These are phyloP conservation scores for Nesidiocoris tenuis DNA, from an alignment of 2,888 invertebrate genomes.

Conservation along the genomic window DNA sequence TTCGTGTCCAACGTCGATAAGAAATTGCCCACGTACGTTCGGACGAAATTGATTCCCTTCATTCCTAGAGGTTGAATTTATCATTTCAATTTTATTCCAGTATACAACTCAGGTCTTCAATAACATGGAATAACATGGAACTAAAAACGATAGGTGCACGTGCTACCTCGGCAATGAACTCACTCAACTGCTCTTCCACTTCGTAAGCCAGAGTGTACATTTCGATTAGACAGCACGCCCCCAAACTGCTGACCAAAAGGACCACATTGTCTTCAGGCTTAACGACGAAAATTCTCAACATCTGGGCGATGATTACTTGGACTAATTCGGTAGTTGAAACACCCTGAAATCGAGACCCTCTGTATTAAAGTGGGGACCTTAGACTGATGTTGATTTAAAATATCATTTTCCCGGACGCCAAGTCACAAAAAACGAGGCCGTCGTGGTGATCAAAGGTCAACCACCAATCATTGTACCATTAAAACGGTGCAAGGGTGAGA, in stretches of 20 bases:
- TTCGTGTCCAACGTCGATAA: constrained; percentile 78
- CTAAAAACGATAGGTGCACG: too few species aligned
- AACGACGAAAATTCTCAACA: constrained; percentile 45
- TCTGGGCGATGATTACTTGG: constrained; percentile 47
- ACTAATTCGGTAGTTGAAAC: constrained; percentile 47
- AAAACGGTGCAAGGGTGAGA: too few species aligned
- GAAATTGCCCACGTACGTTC: constrained; percentile 62
- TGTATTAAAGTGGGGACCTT: too few species aligned
- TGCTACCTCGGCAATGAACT: not conserved
- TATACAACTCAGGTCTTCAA: too few species aligned
- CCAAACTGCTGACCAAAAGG: constrained; percentile 34
- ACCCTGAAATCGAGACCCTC: constrained; percentile 39
- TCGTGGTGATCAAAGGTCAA: too few species aligned
- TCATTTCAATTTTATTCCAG: too few species aligned
- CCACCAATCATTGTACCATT: too few species aligned
- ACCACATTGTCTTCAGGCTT: constrained; percentile 33
- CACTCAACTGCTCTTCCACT: constrained; percentile 31
- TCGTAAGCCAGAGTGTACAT: constrained; percentile 32
- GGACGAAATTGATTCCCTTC: constrained; percentile 19
- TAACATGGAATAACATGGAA: too few species aligned
- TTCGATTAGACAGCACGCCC: constrained; percentile 33
- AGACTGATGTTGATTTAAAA: too few species aligned
- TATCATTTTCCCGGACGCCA: too few species aligned
- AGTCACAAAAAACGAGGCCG: too few species aligned
- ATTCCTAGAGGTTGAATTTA: too few species aligned